These are phyloP conservation scores for Popillia japonica DNA, from an alignment of 1,140 invertebrate genomes.

Conservation along the genomic window DNA sequence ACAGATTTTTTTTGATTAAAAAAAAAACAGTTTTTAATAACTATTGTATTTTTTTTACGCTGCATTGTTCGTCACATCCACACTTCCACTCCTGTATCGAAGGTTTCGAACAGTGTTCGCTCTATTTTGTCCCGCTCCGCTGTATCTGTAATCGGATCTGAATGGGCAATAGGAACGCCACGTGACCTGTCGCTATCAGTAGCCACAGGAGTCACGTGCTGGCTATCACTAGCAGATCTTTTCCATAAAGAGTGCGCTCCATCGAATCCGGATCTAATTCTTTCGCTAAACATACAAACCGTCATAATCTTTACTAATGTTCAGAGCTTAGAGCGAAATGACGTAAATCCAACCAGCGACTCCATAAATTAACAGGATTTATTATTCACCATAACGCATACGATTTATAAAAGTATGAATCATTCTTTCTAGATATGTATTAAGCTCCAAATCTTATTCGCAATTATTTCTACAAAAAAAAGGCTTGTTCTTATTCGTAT, in stretches of 20 bases:
- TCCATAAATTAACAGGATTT: background rate
- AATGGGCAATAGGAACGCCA: constrained; percentile 45
- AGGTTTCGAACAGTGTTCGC: background rate
- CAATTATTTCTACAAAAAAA: background rate
- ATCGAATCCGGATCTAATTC: constrained; percentile 10
- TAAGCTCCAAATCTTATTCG: background rate
- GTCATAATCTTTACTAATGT: constrained; percentile 35
- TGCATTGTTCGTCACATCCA: too few relatives aligned
- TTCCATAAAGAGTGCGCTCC: constrained; percentile 22
- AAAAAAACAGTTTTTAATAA: too few relatives aligned
- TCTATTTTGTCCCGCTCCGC: background rate
- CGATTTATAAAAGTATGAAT: background rate
- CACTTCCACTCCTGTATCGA: too few relatives aligned
- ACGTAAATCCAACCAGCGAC: constrained; percentile 1
- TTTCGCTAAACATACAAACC: constrained; percentile 14
- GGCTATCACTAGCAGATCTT: constrained; percentile 52
- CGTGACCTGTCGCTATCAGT: constrained; percentile 57
- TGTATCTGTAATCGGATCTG: constrained; percentile 38
- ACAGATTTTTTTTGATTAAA: too few relatives aligned
- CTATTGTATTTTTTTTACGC: too few relatives aligned
- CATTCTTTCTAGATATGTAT: background rate
- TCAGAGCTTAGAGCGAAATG: background rate
- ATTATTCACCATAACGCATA: background rate
- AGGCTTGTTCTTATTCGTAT: background rate
- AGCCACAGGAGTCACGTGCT: constrained; percentile 55